Base-by-base conservation (phyloP, 1,140 invertebrate genomes). In the Ceratosolen solmsi region DNA sequence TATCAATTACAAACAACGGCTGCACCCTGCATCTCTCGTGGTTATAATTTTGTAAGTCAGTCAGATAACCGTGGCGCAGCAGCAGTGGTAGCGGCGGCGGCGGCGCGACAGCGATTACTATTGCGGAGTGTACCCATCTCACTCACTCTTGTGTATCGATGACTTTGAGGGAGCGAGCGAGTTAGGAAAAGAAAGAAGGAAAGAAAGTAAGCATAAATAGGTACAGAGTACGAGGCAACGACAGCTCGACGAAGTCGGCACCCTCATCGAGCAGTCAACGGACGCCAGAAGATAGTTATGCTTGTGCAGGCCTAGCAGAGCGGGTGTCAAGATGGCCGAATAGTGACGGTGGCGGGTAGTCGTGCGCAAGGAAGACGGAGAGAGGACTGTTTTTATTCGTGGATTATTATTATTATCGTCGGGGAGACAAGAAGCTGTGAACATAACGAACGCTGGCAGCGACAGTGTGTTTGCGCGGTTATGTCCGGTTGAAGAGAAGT, bases 301-400 rank as follows among this genome's bases (percentile, higher is more conserved):
- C 56, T 54, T 76, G 80, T 51, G 63, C 80, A 51, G 72, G 51
- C 58, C 27, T 22, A 70, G 51, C 25, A 33, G n/a, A n/a, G 63
- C 46, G 51, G 58, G 70, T 70, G 60, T 46, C 60, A 82, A 75
- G 46, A 82, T 75, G 80, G 73, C 73, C 51, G 73, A 65, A 71
- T 25, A 71, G 49, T 51, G 78, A 70, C 38, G 77, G 30, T 11
- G 56, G 30, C 25, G 71, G 25, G 71, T 17, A 56, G n/a, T 20
- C 56, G 54, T 7, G 73, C 30, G 49, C 27, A n/a, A 77, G 58
- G 41, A 58, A 49, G 75, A 68, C 4, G 36, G 75, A 79, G 30
- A 70, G 49, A 56, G 65, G 41, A 38, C 33, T 75, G 54, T 75
- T 75, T 74, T 49, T 46, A 17, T 65, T 30, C 41, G 27, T 41